Evolutionary conservation across 2,888 invertebrate genomes (phyloP), one percentile per base, ranked within the genome.

Genomic region (Stramonita haemastoma): DNA sequence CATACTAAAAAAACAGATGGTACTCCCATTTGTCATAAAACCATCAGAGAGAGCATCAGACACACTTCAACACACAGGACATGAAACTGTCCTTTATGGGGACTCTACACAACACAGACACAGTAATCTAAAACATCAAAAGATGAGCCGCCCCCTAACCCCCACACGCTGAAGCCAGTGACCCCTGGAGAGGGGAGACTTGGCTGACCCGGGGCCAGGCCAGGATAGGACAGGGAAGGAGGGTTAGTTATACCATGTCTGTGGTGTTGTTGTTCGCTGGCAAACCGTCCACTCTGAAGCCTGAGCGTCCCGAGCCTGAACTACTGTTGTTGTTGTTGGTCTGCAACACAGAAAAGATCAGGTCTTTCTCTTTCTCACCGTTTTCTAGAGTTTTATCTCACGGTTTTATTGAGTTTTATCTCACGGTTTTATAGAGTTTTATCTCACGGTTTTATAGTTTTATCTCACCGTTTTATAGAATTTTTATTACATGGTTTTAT

Each of bases 201-300:
- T 22, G n/a, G 73, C 73, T 73, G 73, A 73, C 73, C 8, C 11
- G 17, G 73, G 8, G 73, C 4, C 22, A 73, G 60, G n/a, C 8
- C n/a, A n/a, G 17, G n/a, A 11, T 2, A 2, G 60, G n/a, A 77
- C n/a, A n/a, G 17, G n/a, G n/a, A 1, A 2, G 77, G 34, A 15
- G n/a, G 15, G 26, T 29, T 57, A 87, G 26, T 29, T 57, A 87
- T 36, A 87, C 87, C 77, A 79, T 87, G 57, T 81, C 87, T 17
- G 79, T 79, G 79, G 34, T 26, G 79, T 87, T 87, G 22, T 36
- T 46, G n/a, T 26, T 17, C 6, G 87, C 57, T 22, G 87, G 81
- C 32, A 87, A 57, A 32, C 87, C 87, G 26, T 87, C 87, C 81
- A 81, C 81, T 13, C 77, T 36, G 87, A 87, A 87, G 13, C 87